Evolutionary conservation across 2,113 vertebrate species (phyloP).

Genomic region (Chaetodon auriga): DNA sequence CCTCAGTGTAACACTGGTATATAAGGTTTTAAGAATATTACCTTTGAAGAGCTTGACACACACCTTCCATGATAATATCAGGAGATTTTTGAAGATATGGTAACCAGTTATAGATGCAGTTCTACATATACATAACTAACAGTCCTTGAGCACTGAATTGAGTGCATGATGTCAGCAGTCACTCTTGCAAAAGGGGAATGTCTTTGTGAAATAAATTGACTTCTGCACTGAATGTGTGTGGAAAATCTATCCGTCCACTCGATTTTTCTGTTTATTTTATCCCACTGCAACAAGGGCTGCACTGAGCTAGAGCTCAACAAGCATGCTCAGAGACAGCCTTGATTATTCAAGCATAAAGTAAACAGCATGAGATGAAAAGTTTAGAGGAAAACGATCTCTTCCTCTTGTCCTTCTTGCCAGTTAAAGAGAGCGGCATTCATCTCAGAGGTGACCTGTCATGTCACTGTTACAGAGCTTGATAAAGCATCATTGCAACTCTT

Average conservation of each 20-base stretch:
- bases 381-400: not conserved
- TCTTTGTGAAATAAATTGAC: not conserved
- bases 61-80: not conserved
- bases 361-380: slow-evolving; percentile 14
- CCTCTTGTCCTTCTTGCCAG: not conserved
- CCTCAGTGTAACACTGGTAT: not conserved
- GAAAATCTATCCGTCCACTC: not conserved
- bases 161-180: not conserved
- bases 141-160: not conserved
- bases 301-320: not conserved
- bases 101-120: not conserved
- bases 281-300: not conserved
- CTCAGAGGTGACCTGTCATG: not conserved
- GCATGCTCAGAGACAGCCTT: not conserved
- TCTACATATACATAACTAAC: not conserved
- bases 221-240: not conserved
- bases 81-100: not conserved
- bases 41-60: not conserved
- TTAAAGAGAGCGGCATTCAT: not conserved
- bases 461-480: not conserved
- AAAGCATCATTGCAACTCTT: not conserved
- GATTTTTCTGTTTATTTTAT: not conserved
- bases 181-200: not conserved
- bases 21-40: not conserved
- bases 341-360: slow-evolving; percentile 20